Conservation (phyloP, 2,888 invertebrate species). For the Chorisops tibialis region DNA sequence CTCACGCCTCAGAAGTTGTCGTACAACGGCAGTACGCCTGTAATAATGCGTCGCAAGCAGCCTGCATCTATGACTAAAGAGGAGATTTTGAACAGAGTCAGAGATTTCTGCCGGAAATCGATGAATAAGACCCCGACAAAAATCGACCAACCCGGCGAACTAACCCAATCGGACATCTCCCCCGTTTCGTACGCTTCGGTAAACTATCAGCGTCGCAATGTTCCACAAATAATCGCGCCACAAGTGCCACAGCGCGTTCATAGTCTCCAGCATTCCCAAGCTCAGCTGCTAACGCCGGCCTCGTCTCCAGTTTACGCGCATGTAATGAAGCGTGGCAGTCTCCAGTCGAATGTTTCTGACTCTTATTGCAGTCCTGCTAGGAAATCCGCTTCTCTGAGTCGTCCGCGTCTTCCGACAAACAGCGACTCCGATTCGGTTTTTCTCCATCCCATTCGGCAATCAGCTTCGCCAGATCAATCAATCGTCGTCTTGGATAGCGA, state of each 20-base stretch:
- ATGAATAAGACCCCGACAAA: slow-evolving; percentile 44
- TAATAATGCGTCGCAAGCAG: slow-evolving; percentile 33
- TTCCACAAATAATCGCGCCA: slow-evolving; percentile 40
- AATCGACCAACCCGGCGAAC: slow-evolving; percentile 31
- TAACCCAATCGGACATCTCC: slow-evolving; percentile 42
- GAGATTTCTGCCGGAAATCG: slow-evolving; percentile 51
- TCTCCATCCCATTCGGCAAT: slow-evolving; percentile 28
- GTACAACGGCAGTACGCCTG: slow-evolving; percentile 39
- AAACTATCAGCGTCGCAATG: slow-evolving; percentile 37
- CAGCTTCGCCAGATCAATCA: slow-evolving; percentile 39
- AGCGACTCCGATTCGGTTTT: slow-evolving; percentile 40
- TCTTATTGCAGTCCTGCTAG: slow-evolving; percentile 44
- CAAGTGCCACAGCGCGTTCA: slow-evolving; percentile 48
- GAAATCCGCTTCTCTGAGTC: slow-evolving; percentile 33
- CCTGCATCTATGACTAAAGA: slow-evolving; percentile 45
- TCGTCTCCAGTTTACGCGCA: slow-evolving; percentile 48
- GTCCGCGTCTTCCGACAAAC: slow-evolving; percentile 32
- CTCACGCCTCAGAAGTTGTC: slow-evolving; percentile 40
- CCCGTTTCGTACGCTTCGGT: slow-evolving; percentile 50
- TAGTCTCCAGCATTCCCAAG: slow-evolving; percentile 40
- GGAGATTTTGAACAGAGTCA: slow-evolving; percentile 49
- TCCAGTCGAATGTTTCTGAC: slow-evolving; percentile 47
- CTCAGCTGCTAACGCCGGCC: neutral
- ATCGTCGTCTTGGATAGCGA: slow-evolving; percentile 46
- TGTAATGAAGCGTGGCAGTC: slow-evolving; percentile 47